Conservation (phyloP, 2,113 vertebrate genomes). For the Leptobrachium ailaonicum region DNA sequence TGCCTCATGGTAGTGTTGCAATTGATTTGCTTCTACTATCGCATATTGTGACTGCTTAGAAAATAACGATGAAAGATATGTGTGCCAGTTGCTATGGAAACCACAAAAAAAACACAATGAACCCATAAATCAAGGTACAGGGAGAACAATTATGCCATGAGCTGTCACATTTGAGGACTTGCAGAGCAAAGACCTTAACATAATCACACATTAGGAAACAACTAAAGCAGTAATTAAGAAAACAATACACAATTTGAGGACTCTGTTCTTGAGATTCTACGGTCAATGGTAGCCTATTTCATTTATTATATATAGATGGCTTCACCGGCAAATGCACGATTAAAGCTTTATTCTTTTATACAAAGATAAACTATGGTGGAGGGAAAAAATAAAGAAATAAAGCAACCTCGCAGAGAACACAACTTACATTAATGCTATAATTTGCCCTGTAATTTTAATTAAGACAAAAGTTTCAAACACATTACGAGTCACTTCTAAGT, state of each 20-base stretch:
- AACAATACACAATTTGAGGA: slow-evolving; percentile 46
- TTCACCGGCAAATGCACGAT: background rate
- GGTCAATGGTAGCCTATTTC: slow-evolving; percentile 4
- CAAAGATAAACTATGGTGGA: background rate
- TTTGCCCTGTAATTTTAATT: background rate
- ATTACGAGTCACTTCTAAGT: background rate
- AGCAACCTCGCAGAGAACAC: background rate
- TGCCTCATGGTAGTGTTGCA: slow-evolving; percentile 57
- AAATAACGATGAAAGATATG: slow-evolving; percentile 55
- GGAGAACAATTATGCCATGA: slow-evolving; percentile 60
- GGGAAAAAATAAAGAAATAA: background rate
- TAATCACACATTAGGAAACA: slow-evolving; percentile 52
- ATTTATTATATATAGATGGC: slow-evolving; percentile 14
- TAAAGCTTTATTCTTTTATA: background rate
- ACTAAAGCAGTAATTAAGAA: slow-evolving; percentile 66
- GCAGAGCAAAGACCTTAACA: slow-evolving; percentile 59
- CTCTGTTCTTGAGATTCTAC: background rate
- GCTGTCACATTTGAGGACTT: slow-evolving; percentile 62
- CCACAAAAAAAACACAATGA: slow-evolving; percentile 42
- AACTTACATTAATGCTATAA: background rate
- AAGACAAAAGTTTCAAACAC: background rate
- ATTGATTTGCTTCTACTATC: slow-evolving; percentile 57
- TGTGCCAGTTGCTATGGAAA: slow-evolving; percentile 61
- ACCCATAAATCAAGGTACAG: slow-evolving; percentile 60
- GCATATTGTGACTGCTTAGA: slow-evolving; percentile 58